These are phyloP conservation scores for Siniperca obscura DNA, from an alignment of 2,797 vertebrate species.

Conservation along the genomic window DNA sequence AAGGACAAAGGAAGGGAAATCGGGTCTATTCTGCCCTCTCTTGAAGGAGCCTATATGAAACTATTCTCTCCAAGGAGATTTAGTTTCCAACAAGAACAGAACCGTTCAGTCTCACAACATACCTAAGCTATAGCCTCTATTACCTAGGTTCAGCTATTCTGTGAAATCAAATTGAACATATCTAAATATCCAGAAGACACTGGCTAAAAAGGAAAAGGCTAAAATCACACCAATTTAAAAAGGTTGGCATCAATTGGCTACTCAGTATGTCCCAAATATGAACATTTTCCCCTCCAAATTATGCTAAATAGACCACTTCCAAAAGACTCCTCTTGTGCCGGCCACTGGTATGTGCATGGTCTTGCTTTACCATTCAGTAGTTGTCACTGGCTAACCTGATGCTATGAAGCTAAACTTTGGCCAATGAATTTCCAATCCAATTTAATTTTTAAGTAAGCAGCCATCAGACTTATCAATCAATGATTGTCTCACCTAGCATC, in stretches of 20 bases:
- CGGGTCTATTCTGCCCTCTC: conserved; percentile 25
- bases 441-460: background rate
- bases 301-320: background rate
- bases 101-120: background rate
- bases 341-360: background rate
- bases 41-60: conserved; percentile 39
- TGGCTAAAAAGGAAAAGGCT: background rate
- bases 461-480: background rate
- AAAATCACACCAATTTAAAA: background rate
- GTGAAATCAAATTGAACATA: background rate
- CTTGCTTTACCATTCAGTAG: background rate
- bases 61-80: conserved; percentile 18
- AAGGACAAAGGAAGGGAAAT: conserved; percentile 52
- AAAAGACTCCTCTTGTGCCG: background rate
- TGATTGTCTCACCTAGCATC: background rate
- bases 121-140: background rate
- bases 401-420: background rate
- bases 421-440: background rate
- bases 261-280: background rate
- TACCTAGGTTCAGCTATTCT: background rate
- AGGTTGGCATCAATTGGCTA: background rate
- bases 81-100: conserved; percentile 38
- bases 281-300: background rate
- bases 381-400: background rate
- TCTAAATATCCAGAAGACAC: background rate